Percentiles rank a stretch among this genome's conserved stretches.
These are phyloP conservation scores for Brachycybe producta DNA, from an alignment of 2,888 invertebrate species.

Conservation along the genomic window DNA sequence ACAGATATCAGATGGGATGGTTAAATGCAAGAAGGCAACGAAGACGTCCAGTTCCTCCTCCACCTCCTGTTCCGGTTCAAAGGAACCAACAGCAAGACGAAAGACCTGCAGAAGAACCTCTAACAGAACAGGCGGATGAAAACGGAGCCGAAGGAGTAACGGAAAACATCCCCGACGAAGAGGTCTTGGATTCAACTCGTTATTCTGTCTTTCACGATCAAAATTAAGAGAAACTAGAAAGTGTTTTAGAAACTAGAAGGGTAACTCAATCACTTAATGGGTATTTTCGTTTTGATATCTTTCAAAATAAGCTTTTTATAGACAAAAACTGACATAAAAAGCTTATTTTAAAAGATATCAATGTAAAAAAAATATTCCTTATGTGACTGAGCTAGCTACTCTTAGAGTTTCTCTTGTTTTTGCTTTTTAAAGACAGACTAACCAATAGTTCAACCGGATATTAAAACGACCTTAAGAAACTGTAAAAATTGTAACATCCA, in stretches of 20 bases:
- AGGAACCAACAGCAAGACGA: background rate
- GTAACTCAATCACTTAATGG: too few relatives aligned
- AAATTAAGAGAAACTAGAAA: too few relatives aligned
- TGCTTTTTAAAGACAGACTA: too few relatives aligned
- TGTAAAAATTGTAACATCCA: background rate
- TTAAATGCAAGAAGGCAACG: background rate
- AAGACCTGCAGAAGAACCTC: constrained; percentile 22
- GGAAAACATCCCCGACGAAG: constrained; percentile 28
- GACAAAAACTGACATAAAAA: too few relatives aligned
- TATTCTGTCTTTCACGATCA: too few relatives aligned
- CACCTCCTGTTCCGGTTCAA: too few relatives aligned
- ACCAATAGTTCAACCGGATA: background rate
- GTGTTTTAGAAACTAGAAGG: too few relatives aligned
- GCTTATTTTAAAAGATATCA: too few relatives aligned
- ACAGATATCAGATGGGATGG: constrained; percentile 5
- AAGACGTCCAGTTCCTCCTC: background rate
- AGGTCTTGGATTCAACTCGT: constrained; percentile 26
- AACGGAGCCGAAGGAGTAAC: constrained; percentile 31
- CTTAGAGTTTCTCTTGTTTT: too few relatives aligned
- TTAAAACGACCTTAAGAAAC: too few relatives aligned
- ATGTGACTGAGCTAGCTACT: background rate
- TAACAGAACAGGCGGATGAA: constrained; percentile 29
- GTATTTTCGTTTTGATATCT: too few relatives aligned
- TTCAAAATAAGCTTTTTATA: too few relatives aligned
- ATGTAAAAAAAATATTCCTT: background rate